Conservation (phyloP, 2,113 vertebrate genomes). For the Sander vitreus region DNA sequence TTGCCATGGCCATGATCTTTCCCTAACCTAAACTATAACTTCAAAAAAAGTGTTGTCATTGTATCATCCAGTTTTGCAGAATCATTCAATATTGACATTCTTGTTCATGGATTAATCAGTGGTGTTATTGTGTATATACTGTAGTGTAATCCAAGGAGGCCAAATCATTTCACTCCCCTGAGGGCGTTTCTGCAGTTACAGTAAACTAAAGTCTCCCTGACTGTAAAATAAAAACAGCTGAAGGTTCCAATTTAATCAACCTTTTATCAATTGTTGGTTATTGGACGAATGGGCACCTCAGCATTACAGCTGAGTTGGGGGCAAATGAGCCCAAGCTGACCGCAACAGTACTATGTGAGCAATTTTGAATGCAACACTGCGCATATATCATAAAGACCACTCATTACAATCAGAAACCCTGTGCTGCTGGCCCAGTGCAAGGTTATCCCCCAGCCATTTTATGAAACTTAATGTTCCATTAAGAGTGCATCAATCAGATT, state of each 20-base stretch:
- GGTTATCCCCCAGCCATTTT: conserved; percentile 39
- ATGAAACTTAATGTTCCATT: conserved; percentile 62
- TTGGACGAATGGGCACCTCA: conserved; percentile 6
- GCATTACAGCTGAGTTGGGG: not conserved
- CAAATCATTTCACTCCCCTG: not conserved
- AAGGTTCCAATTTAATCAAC: conserved; percentile 11
- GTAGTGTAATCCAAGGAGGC: not conserved
- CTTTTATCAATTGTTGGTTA: not conserved
- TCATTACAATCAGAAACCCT: conserved; percentile 48
- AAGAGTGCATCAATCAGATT: conserved; percentile 53
- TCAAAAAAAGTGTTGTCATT: not conserved
- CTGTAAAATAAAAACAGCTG: not conserved
- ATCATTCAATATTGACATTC: not conserved
- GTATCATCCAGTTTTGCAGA: not conserved
- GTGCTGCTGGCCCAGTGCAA: not conserved
- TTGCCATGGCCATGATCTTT: not conserved
- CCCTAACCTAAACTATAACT: not conserved
- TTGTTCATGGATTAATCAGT: conserved; percentile 5
- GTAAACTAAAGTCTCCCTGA: not conserved
- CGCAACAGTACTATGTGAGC: conserved; percentile 6
- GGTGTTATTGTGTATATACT: not conserved
- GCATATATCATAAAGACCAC: conserved; percentile 33
- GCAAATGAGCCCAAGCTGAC: conserved; percentile 24
- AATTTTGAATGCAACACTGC: conserved; percentile 38
- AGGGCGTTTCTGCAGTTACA: not conserved